These are phyloP conservation scores for Nomada hirtipes DNA, from an alignment of 2,888 invertebrate species.

Conservation along the genomic window DNA sequence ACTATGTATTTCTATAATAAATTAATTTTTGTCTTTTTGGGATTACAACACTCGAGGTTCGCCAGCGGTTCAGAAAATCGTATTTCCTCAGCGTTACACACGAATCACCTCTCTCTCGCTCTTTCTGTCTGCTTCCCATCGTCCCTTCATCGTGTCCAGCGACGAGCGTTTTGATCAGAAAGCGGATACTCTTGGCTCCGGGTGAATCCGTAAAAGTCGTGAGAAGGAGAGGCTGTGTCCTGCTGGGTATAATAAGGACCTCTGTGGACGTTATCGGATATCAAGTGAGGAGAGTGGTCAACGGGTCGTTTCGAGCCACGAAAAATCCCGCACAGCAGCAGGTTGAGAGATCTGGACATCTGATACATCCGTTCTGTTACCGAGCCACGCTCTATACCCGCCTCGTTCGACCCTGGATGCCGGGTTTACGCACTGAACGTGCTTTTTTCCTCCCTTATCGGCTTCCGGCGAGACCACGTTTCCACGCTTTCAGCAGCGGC, in stretches of 20 bases:
- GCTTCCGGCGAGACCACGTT: slow-evolving; percentile 25
- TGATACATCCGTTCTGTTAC: slow-evolving; percentile 73
- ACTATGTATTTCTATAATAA: too few species aligned
- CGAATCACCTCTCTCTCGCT: slow-evolving; percentile 13
- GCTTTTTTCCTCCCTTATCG: slow-evolving; percentile 55
- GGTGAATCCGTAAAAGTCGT: slow-evolving; percentile 77
- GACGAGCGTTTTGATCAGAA: slow-evolving; percentile 44
- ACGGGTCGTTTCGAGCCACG: slow-evolving; percentile 64
- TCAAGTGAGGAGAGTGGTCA: slow-evolving; percentile 66
- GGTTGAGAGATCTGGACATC: slow-evolving; percentile 73
- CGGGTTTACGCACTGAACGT: slow-evolving; percentile 61
- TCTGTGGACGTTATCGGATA: slow-evolving; percentile 79
- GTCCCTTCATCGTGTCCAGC: slow-evolving; percentile 3
- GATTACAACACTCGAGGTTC: background rate
- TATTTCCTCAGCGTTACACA: slow-evolving; percentile 38
- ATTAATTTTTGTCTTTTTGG: background rate
- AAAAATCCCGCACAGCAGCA: slow-evolving; percentile 70
- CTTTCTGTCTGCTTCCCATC: background rate
- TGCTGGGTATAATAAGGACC: slow-evolving; percentile 76
- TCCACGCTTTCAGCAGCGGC: slow-evolving; percentile 23
- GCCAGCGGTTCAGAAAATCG: slow-evolving; percentile 23
- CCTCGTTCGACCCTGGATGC: slow-evolving; percentile 56
- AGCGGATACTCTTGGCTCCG: slow-evolving; percentile 58
- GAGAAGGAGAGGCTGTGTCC: slow-evolving; percentile 61
- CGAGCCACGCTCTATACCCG: slow-evolving; percentile 37